Evolutionary conservation across 2,113 vertebrate species (phyloP), one percentile per base, ranked within the genome.

Genomic region (Hassar affinis): DNA sequence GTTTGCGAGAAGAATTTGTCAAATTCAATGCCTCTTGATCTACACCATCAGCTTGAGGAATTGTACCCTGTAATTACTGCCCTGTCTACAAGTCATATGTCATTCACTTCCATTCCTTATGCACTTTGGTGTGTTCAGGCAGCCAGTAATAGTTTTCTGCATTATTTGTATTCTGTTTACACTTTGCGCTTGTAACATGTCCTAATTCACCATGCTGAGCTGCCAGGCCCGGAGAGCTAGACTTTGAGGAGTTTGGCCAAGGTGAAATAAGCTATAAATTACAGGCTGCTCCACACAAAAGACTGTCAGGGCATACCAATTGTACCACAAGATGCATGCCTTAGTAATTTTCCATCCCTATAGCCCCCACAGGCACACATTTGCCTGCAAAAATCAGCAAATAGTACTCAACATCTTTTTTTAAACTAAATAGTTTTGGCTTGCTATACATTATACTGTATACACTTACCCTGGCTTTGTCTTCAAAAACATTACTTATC

Each of bases 221-320:
- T 49, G 61, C 77, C 57, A 68, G 71, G 81, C 64, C 22, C 77
- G 35, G 27, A 80, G 38, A 81, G 22, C 42, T 79, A 88, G 54
- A 81, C 47, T 54, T 49, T 49, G 17, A 20, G 25, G 35, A 84
- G 81, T 78, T 51, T 84, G 76, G 49, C 71, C 59, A 42, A 68
- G 76, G 33, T 80, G 79, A 71, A 72, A 77, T 79, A 85, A 88
- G 49, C 85, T 38, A 80, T 69, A 74, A 86, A 87, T 86, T 85
- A 83, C 57, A 79, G 66, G 52, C 56, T 78, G 30, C 71, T 57
- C 62, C 64, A 87, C 75, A 85, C 45, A 80, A 83, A 87, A 17
- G 54, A 62, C 68, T 69, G 84, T 74, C 71, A 69, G 49, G 62
- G 59, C 69, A 81, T 72, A 78, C 54, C 42, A 84, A 81, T 81